Evolutionary conservation across 2,797 vertebrate species (phyloP).

Genomic region (Acanthis flammea): DNA sequence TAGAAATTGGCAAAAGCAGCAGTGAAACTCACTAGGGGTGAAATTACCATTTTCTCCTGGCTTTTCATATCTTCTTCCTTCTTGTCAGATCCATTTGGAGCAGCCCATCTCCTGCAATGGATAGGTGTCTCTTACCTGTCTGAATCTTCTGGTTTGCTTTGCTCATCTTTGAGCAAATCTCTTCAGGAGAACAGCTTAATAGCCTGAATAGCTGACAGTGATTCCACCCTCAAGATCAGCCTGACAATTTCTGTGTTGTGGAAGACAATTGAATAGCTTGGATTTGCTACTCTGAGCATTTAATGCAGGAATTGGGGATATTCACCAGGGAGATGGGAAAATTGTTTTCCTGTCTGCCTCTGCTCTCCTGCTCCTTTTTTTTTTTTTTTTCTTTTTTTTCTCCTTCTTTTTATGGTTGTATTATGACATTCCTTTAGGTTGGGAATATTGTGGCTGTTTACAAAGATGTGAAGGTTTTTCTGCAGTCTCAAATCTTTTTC

Average conservation of each 20-base stretch:
- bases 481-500: neutral
- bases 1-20: neutral
- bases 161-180: neutral
- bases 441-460: neutral
- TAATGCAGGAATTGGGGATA: neutral
- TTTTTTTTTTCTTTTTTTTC: rapidly evolving
- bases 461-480: neutral
- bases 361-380: neutral
- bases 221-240: conserved; percentile 11
- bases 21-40: rapidly evolving
- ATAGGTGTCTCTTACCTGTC: neutral
- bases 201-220: conserved; percentile 20
- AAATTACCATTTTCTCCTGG: neutral
- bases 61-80: neutral
- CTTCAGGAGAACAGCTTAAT: neutral
- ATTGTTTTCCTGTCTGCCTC: neutral
- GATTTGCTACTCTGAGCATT: neutral
- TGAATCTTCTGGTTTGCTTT: neutral
- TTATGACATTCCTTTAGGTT: neutral
- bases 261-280: neutral
- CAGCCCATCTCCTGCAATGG: neutral
- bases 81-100: neutral
- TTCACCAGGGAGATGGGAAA: neutral
- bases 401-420: neutral
- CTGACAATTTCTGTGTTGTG: neutral